Conservation (phyloP, 37 sponge, comb jelly and placozoan genomes). For the Aphrocallistes beatrix region DNA sequence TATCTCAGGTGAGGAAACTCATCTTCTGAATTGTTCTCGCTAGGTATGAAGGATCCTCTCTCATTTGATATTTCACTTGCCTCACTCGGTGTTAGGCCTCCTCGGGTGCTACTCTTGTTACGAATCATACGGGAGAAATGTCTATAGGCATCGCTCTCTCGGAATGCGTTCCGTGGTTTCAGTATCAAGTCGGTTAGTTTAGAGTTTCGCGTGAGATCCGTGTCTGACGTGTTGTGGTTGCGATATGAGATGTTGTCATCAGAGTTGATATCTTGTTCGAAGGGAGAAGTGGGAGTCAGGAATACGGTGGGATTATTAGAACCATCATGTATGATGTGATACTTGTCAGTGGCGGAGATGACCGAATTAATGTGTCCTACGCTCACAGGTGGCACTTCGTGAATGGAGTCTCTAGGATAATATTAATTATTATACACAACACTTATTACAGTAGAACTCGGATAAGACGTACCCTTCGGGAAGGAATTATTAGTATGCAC, state of each 20-base stretch:
- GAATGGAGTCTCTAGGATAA: not conserved
- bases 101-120: not conserved
- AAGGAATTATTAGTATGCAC: not conserved
- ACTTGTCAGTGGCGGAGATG: not conserved
- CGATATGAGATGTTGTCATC: not conserved
- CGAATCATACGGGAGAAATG: not conserved
- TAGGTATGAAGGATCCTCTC: not conserved
- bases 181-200: not conserved
- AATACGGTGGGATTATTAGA: not conserved
- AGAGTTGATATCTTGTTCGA: not conserved
- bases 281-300: not conserved
- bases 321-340: not conserved
- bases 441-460: not conserved
- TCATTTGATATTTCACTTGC: not conserved
- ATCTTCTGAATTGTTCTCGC: not conserved
- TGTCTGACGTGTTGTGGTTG: not conserved
- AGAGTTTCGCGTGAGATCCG: not conserved
- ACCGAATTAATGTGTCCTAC: not conserved
- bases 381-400: not conserved
- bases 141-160: not conserved
- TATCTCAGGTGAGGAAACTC: not conserved
- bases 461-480: not conserved
- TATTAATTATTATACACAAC: not conserved
- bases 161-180: not conserved
- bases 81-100: not conserved